Evolutionary conservation across 2,797 vertebrate genomes (phyloP).

Genomic region (Pangasius mekongensis): DNA sequence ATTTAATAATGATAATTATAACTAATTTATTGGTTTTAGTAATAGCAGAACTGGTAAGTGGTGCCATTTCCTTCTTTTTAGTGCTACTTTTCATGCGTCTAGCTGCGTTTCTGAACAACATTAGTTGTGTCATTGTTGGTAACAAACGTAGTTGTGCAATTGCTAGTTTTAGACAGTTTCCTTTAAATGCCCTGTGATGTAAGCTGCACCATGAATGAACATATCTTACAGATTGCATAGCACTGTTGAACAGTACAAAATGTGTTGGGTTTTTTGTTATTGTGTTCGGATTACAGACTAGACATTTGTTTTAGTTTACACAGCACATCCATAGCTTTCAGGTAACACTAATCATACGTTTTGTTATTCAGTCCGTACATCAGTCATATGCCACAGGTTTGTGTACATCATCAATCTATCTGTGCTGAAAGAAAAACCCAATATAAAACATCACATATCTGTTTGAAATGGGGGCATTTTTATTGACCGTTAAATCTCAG

Average conservation of each 20-base stretch:
- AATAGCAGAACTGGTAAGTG: neutral
- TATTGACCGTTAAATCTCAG: slow-evolving; percentile 12
- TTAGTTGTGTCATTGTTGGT: neutral
- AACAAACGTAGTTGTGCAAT: neutral
- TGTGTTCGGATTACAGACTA: neutral
- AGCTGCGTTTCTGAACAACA: neutral
- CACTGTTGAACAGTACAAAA: neutral
- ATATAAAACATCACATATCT: neutral
- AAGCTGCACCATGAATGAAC: neutral
- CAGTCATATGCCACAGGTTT: neutral
- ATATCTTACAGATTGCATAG: neutral
- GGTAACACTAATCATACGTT: neutral
- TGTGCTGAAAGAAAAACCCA: neutral
- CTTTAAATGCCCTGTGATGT: neutral
- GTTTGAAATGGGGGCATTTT: neutral
- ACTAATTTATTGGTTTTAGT: neutral
- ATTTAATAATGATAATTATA: neutral
- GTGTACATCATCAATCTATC: neutral
- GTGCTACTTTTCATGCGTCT: neutral
- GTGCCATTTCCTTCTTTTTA: neutral
- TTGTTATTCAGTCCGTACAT: neutral
- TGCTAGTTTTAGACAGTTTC: too few relatives aligned
- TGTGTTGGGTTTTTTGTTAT: neutral
- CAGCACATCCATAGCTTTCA: neutral
- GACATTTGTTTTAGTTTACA: neutral